Conservation (phyloP, 2,888 invertebrate genomes). For the Harmothoe impar region DNA sequence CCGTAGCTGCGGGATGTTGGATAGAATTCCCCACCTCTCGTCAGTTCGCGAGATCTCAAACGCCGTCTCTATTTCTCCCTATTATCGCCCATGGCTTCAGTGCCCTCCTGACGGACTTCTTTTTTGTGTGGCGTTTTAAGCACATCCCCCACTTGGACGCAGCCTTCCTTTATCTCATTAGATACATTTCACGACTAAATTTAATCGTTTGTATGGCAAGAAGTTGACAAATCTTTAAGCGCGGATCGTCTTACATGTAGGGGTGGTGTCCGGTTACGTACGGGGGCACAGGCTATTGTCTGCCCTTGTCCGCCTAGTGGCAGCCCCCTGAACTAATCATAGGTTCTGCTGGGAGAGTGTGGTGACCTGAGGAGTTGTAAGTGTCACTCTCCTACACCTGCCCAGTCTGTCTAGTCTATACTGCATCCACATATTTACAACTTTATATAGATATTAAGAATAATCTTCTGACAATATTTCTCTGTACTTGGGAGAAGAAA, state of each 20-base stretch:
- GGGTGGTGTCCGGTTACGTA: background rate
- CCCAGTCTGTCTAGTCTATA: background rate
- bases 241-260: background rate
- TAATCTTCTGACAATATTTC: no score
- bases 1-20: background rate
- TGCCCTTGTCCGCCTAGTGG: background rate
- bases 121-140: background rate
- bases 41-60: background rate
- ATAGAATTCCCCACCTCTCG: background rate
- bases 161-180: slow-evolving; percentile 54
- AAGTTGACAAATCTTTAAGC: slow-evolving; percentile 51
- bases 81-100: background rate
- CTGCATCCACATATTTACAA: no score
- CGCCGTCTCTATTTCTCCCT: background rate
- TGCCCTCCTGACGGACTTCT: background rate
- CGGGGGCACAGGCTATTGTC: background rate
- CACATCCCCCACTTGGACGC: background rate
- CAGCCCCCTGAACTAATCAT: background rate
- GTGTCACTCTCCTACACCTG: slow-evolving; percentile 50
- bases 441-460: no score
- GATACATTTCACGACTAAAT: slow-evolving; percentile 59
- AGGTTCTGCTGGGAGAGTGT: background rate
- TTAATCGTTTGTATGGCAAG: slow-evolving; percentile 46
- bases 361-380: slow-evolving; percentile 29
- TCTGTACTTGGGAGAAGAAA: no score